A percentile compares a stretch with the other conserved stretches of the same genome.
phyloP scores from a whole-genome alignment of 2,113 vertebrate species.

The Perca flavescens region DNA sequence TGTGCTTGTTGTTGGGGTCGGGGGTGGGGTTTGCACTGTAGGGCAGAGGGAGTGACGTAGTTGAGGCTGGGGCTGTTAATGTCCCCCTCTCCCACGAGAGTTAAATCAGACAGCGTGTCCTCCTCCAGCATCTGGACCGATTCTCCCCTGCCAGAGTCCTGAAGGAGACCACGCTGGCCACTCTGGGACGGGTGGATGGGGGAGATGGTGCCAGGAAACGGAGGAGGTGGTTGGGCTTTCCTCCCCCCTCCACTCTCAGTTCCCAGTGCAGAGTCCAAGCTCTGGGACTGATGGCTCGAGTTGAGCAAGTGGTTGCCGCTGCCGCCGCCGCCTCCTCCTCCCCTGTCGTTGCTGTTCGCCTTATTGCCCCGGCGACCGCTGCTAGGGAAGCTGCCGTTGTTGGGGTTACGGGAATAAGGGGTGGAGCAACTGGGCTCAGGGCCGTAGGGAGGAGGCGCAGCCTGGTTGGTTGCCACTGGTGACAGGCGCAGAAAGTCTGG shows the following conservation, averaged over 20 bases:
- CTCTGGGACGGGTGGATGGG: conserved; percentile 77
- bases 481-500: conserved; percentile 95
- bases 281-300: conserved; percentile 81
- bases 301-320: conserved; percentile 63
- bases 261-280: conserved; percentile 81
- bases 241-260: conserved; percentile 73
- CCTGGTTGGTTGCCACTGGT: conserved; percentile 49
- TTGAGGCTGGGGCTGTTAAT: conserved; percentile 93
- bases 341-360: conserved; percentile 64
- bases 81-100: conserved; percentile 93
- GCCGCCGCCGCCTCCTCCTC: conserved; percentile 44
- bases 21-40: conserved; percentile 79
- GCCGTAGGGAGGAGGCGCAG: conserved; percentile 43
- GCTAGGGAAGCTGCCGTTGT: conserved; percentile 74
- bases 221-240: conserved; percentile 72
- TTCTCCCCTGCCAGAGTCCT: conserved; percentile 71
- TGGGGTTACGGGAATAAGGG: conserved; percentile 73
- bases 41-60: conserved; percentile 87
- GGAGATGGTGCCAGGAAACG: conserved; percentile 81
- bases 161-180: conserved; percentile 53
- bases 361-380: conserved; percentile 65
- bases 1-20: conserved; percentile 83
- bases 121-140: conserved; percentile 90
- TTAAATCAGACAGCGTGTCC: conserved; percentile 91
- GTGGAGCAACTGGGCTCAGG: conserved; percentile 81